These are phyloP conservation scores for Nothocercus julius DNA, from an alignment of 2,113 vertebrate genomes.

Conservation along the genomic window DNA sequence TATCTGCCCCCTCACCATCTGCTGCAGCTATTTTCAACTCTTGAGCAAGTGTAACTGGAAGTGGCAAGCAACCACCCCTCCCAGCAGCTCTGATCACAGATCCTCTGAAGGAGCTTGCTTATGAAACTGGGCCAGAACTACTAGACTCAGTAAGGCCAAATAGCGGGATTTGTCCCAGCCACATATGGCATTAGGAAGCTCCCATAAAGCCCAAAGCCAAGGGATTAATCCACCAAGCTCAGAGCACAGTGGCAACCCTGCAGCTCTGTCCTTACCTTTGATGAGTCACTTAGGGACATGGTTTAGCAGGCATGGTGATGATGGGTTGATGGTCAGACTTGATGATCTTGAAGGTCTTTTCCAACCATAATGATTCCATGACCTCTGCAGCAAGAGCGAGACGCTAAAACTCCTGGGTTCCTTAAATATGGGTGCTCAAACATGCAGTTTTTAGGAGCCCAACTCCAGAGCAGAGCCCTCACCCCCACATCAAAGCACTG, in stretches of 20 bases:
- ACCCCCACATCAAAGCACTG: rapidly evolving
- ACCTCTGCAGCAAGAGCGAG: neutral
- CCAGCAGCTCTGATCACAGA: neutral
- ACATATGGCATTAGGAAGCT: neutral
- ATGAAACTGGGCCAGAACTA: neutral
- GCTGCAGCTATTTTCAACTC: neutral
- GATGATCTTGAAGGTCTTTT: too few species aligned
- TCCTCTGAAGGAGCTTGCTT: neutral
- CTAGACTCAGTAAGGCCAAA: rapidly evolving
- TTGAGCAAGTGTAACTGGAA: neutral
- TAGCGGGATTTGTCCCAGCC: neutral
- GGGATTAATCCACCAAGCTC: neutral
- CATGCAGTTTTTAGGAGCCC: rapidly evolving
- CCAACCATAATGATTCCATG: too few species aligned
- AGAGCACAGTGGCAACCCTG: rapidly evolving
- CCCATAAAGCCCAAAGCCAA: neutral
- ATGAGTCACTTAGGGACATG: too few species aligned
- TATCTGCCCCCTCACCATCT: neutral
- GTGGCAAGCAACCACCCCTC: neutral
- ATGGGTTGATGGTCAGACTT: too few species aligned
- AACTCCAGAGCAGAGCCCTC: rapidly evolving
- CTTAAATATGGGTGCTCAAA: rapidly evolving
- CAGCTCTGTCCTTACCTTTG: neutral
- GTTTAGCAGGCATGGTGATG: too few species aligned
- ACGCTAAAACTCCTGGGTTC: neutral